Conservation (phyloP, 2,797 vertebrate species). For the Pogoniulus pusillus region DNA sequence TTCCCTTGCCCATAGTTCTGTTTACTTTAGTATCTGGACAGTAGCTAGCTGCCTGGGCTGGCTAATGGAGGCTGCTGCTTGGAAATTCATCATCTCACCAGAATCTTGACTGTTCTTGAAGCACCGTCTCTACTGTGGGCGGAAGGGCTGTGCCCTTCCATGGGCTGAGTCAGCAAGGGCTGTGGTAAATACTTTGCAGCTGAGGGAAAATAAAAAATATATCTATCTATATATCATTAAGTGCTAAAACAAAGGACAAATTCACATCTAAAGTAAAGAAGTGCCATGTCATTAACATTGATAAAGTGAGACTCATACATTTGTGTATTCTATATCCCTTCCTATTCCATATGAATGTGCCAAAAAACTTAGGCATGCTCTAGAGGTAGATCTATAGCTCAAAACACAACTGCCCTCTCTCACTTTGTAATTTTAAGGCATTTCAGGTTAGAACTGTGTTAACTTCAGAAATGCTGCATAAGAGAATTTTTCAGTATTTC, state of each 20-base stretch:
- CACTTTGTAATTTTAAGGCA: not conserved
- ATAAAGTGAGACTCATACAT: not conserved
- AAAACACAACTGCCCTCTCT: not conserved
- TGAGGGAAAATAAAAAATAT: not conserved
- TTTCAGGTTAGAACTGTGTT: not conserved
- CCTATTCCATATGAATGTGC: not conserved
- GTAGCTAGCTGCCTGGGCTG: constrained; percentile 38
- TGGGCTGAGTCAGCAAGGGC: not conserved
- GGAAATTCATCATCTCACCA: not conserved
- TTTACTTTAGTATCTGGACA: constrained; percentile 29
- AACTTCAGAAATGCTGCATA: not conserved
- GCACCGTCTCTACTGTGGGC: not conserved
- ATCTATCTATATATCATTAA: not conserved
- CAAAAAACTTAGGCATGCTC: not conserved
- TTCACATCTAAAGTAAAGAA: not conserved
- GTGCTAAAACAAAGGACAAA: not conserved
- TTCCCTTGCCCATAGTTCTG: not conserved
- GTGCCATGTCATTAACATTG: not conserved
- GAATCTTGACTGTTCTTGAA: not conserved
- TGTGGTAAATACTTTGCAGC: not conserved
- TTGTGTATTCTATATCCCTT: not conserved
- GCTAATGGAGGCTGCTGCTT: constrained; percentile 17
- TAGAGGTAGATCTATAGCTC: not conserved
- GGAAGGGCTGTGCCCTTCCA: not conserved
- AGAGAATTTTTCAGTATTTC: not conserved